Percentiles rank a stretch among this genome's conserved stretches.
Conservation (phyloP, 2,888 invertebrate genomes). For the Drosophila fulvimacula region DNA sequence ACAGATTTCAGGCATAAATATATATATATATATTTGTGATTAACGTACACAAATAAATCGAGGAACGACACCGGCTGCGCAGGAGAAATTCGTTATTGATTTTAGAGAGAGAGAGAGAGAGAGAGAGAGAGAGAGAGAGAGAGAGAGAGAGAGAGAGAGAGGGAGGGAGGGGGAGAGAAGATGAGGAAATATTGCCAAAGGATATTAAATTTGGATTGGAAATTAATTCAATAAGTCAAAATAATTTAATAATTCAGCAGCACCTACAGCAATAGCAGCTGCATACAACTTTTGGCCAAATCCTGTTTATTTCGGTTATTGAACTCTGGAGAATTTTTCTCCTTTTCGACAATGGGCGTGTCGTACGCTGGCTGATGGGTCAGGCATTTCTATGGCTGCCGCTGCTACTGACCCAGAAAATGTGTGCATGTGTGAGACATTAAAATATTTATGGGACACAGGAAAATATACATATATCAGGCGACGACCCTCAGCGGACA, state of each 20-base stretch:
- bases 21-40: constrained; percentile 15
- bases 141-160: not conserved
- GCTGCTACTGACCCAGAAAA: constrained; percentile 74
- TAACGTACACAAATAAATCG: constrained; percentile 61
- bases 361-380: constrained; percentile 23
- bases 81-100: constrained; percentile 64
- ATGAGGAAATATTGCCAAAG: constrained; percentile 55
- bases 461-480: constrained; percentile 21
- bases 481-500: constrained; percentile 29
- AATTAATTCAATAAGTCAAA: constrained; percentile 75
- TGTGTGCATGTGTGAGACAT: constrained; percentile 25
- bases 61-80: constrained; percentile 34
- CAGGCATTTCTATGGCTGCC: constrained; percentile 32
- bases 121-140: not conserved
- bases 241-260: constrained; percentile 68
- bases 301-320: constrained; percentile 54
- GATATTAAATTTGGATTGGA: constrained; percentile 70
- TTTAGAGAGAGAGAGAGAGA: constrained; percentile 33
- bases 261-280: constrained; percentile 18
- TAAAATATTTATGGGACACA: constrained; percentile 51
- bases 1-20: constrained; percentile 37
- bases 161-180: not conserved
- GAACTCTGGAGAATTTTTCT: constrained; percentile 44
- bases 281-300: constrained; percentile 17
- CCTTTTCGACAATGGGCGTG: constrained; percentile 39